These are phyloP conservation scores for Pandion haliaetus DNA, from an alignment of 2,113 vertebrate species.

Conservation along the genomic window DNA sequence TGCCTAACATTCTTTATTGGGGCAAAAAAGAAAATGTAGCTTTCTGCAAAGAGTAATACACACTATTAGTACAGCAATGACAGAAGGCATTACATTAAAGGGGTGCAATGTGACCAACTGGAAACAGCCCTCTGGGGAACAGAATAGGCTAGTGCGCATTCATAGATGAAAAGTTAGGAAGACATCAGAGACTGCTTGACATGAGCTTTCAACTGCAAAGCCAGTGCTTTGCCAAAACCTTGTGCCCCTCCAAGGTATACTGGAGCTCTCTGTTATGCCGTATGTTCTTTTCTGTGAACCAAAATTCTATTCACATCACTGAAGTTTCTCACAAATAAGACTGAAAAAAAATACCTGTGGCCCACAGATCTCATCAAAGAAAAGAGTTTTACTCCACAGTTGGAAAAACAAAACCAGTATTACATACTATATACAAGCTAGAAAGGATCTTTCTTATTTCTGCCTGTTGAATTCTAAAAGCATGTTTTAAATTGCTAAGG, in stretches of 20 bases:
- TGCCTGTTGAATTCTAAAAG: not conserved
- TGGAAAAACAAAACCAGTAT: not conserved
- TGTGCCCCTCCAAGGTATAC: not conserved
- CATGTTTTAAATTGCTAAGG: not conserved
- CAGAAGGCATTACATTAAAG: not conserved
- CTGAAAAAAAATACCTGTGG: not conserved
- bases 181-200: not conserved
- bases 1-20: not conserved
- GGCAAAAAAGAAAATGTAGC: not conserved
- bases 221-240: too few relatives aligned
- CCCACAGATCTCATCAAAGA: not conserved
- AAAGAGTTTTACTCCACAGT: not conserved
- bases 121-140: not conserved
- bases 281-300: not conserved
- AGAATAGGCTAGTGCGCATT: not conserved
- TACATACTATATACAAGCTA: not conserved
- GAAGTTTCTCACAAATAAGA: not conserved
- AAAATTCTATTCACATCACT: not conserved
- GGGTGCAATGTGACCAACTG: not conserved
- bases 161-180: not conserved
- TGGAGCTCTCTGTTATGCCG: accelerated
- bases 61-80: not conserved
- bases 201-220: not conserved
- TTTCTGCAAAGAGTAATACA: not conserved
- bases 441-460: not conserved